A percentile compares a stretch with the other conserved stretches of the same genome.
Conservation (phyloP, 35 echinoderm and acorn worm species). For the Holothuria glaberrima region DNA sequence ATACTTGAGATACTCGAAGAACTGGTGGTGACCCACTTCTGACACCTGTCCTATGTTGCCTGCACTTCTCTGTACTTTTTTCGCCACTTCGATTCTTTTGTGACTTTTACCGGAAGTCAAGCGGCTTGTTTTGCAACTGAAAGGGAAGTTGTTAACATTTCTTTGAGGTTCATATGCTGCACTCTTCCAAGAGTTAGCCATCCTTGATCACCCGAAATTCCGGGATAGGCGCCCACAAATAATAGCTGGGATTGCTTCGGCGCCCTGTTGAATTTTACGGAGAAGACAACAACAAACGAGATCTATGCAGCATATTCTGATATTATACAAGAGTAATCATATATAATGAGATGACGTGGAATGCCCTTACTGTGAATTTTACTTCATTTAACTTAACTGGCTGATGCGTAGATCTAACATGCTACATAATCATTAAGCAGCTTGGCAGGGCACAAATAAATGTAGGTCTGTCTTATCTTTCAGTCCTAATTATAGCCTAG, state of each 20-base stretch:
- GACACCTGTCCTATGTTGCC: slow-evolving; percentile 32
- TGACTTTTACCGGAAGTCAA: slow-evolving; percentile 27
- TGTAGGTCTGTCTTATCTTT: no score
- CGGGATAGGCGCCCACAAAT: slow-evolving; percentile 43
- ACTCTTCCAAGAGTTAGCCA: slow-evolving; percentile 9
- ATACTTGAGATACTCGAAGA: no score
- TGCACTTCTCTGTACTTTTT: slow-evolving; percentile 17
- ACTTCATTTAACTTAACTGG: no score
- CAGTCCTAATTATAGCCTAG: no score
- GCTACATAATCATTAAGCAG: no score
- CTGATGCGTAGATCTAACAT: no score
- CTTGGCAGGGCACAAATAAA: no score
- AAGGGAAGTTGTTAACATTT: slow-evolving; percentile 42
- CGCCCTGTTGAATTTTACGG: neutral
- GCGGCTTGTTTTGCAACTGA: slow-evolving; percentile 43
- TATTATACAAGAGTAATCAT: no score
- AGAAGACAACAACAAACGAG: no score
- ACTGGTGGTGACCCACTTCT: slow-evolving; percentile 23
- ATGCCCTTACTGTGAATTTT: no score
- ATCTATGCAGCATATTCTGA: no score
- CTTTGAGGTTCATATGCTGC: slow-evolving; percentile 45
- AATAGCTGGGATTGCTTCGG: slow-evolving; percentile 29
- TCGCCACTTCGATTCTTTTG: neutral
- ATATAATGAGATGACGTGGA: no score
- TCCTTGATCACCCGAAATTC: slow-evolving; percentile 37